Conservation (phyloP, 37 sponge, comb jelly and placozoan species). For the Bolinopsis microptera region DNA sequence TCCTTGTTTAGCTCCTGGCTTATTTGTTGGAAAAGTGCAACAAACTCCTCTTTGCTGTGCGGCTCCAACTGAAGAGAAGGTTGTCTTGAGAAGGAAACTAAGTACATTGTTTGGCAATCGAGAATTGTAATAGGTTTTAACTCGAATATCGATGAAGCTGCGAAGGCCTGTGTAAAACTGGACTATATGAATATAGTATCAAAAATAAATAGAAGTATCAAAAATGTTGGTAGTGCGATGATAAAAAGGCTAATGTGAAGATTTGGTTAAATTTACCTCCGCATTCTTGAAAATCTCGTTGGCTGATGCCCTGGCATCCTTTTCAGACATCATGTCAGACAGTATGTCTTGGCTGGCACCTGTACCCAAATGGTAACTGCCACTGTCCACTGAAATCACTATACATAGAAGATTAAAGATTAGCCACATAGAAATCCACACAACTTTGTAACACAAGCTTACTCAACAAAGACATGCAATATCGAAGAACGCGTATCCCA, state of each 20-base stretch:
- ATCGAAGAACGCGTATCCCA: too few species aligned
- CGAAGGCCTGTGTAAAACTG: too few species aligned
- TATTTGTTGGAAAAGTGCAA: neutral
- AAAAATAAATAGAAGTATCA: too few species aligned
- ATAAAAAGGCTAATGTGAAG: too few species aligned
- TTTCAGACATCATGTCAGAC: neutral
- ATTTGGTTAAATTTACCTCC: too few species aligned
- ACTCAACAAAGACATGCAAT: too few species aligned
- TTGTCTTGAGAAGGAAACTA: too few species aligned
- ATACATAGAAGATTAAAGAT: neutral
- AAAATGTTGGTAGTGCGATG: too few species aligned
- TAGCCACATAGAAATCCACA: neutral
- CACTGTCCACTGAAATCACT: slow-evolving; percentile 60
- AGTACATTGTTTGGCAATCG: too few species aligned
- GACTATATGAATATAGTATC: too few species aligned
- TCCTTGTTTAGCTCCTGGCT: neutral
- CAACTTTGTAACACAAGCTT: neutral
- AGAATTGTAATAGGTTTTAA: too few species aligned
- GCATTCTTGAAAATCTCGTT: slow-evolving; percentile 30
- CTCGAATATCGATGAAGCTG: too few species aligned
- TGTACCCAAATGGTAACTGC: neutral
- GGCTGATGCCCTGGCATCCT: neutral
- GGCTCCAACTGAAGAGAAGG: neutral
- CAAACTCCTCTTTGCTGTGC: slow-evolving; percentile 6
- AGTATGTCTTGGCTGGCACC: neutral